A percentile compares a stretch with the other conserved stretches of the same genome.
phyloP scores from a whole-genome alignment of 92 coral and sea anemone species.

The Chrysogorgia sp. region DNA sequence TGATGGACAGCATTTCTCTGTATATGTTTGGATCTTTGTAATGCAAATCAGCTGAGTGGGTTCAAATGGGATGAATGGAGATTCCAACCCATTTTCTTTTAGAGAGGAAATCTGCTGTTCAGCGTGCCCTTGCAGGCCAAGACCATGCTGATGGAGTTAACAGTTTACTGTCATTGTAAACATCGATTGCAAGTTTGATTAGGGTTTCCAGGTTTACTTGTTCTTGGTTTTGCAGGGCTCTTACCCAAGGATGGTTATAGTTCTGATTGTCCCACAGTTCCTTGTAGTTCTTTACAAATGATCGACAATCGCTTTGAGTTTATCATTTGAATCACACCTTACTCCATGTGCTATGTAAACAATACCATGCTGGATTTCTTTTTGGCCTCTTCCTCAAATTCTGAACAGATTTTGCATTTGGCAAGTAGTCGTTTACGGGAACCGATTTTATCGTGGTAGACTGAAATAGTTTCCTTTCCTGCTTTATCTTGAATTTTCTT shows the following conservation, averaged over 20 bases:
- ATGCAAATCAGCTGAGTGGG: conserved; percentile 14
- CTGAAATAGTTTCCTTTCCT: too few species aligned
- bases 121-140: conserved; percentile 22
- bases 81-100: not conserved
- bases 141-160: conserved; percentile 21
- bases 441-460: too few species aligned
- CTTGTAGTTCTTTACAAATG: too few species aligned
- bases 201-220: not conserved
- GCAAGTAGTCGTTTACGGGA: too few species aligned
- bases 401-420: too few species aligned
- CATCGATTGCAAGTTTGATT: conserved; percentile 1
- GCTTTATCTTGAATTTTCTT: too few species aligned
- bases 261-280: not conserved
- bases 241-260: conserved; percentile 16
- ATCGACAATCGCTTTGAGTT: too few species aligned
- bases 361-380: too few species aligned
- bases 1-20: not conserved
- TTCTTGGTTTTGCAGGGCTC: not conserved
- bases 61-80: not conserved
- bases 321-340: too few species aligned
- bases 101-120: not conserved
- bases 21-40: conserved; percentile 3
- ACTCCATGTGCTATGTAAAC: too few species aligned
- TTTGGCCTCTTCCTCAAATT: too few species aligned
- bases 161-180: conserved; percentile 22